These are phyloP conservation scores for Calameuta idolon DNA, from an alignment of 2,888 invertebrate genomes.

Conservation along the genomic window DNA sequence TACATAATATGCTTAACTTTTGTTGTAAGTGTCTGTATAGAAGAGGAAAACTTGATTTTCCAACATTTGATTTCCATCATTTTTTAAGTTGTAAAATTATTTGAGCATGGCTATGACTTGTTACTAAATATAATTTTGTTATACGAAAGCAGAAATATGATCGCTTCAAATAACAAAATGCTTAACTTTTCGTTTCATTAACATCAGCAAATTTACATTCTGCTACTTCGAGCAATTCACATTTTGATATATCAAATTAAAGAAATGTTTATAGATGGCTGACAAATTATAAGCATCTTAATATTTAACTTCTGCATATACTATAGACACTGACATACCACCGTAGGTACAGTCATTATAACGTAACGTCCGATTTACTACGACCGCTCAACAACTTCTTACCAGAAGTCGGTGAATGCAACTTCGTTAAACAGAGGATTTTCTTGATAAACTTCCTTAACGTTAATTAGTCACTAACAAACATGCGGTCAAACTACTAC, in stretches of 20 bases:
- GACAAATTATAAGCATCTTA: background rate
- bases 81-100: background rate
- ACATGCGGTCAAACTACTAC: slow-evolving; percentile 51
- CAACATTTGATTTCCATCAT: background rate
- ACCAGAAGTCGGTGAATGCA: background rate
- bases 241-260: background rate
- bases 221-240: background rate
- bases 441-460: slow-evolving; percentile 18
- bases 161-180: background rate
- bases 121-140: background rate
- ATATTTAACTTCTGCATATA: background rate
- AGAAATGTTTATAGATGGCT: background rate
- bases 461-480: slow-evolving; percentile 47
- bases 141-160: background rate
- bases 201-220: background rate
- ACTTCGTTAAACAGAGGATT: background rate
- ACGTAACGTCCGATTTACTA: background rate
- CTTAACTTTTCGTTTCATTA: background rate
- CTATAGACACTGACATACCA: background rate
- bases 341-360: background rate
- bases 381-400: background rate
- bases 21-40: too few relatives aligned
- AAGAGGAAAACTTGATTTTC: too few relatives aligned
- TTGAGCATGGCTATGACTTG: background rate
- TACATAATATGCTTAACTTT: too few relatives aligned